phyloP scores from a whole-genome alignment of 2,113 vertebrate genomes.

The Gorsachius goisagi region DNA sequence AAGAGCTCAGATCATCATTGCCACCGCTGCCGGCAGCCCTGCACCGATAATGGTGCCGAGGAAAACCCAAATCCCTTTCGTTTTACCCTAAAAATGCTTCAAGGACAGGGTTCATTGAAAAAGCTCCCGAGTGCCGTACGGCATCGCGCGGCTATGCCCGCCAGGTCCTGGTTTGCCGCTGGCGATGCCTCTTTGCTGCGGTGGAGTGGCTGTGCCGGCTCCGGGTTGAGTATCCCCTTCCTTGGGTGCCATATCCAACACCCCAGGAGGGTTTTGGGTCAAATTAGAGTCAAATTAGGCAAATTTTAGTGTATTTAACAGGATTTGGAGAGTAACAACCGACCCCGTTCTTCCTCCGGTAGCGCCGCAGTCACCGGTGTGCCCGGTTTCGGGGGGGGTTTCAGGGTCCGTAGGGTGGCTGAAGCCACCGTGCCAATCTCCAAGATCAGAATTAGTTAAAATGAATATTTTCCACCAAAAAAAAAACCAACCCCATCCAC shows the following conservation, averaged over 20 bases:
- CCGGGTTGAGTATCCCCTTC: background rate
- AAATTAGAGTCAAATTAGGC: background rate
- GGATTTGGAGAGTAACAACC: background rate
- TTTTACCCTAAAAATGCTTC: background rate
- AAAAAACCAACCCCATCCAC: fast-evolving
- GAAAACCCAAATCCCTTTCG: background rate
- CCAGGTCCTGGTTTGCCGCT: background rate
- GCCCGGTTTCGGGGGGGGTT: background rate
- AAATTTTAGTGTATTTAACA: background rate
- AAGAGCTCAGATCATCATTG: too few relatives aligned
- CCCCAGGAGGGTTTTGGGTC: background rate
- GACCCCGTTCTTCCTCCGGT: background rate
- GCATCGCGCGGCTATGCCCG: background rate
- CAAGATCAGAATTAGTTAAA: background rate
- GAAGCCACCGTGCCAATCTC: background rate
- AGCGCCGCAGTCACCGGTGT: fast-evolving
- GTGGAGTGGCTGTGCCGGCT: background rate
- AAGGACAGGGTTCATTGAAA: fast-evolving
- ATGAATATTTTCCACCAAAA: background rate
- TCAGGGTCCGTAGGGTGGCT: fast-evolving
- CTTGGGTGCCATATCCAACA: background rate
- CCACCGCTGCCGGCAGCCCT: background rate
- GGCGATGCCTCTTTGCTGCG: fast-evolving
- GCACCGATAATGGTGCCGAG: background rate
- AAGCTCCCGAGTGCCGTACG: background rate